Evolutionary conservation across 2,797 vertebrate species (phyloP), one percentile per base, ranked within the genome.

Genomic region (Coregonus ussuriensis): DNA sequence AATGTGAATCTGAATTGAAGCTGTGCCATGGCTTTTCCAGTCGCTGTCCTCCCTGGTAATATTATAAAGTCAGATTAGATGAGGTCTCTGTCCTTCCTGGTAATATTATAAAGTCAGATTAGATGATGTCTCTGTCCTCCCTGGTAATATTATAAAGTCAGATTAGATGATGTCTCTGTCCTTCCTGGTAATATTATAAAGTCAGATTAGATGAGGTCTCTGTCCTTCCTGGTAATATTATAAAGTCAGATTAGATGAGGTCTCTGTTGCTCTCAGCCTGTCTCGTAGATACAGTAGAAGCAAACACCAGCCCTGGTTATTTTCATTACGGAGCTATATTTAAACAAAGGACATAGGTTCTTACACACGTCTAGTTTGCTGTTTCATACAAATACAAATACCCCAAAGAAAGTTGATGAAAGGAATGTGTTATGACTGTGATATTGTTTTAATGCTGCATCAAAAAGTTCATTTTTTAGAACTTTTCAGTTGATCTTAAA

Each of bases 251-350:
- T 47, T 70, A 79, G 51, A 73, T 41, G 25, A 37, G 1, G 35
- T 37, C 35, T 52, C 51, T 52, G 51, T 53, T 68, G 68, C 65
- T 81, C 41, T 65, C 35, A 63, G 71, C 31, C 56, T 66, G 77
- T 79, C 68, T 82, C 79, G 68, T 74, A 77, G 79, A 77, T 73
- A 81, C 66, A 4, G 31, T 74, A 81, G 47, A 4, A 21, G 67
- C 77, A 74, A 67, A 67, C 74, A 82, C 31, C 68, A 59, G 77
- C n/a, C 74, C 73, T 62, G 5, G 70, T 31, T 52, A 41, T 62
- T 77, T 15, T 80, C 35, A 70, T 74, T 74, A 67, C 69, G 25
- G 51, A 31, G 52, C 54, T 71, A 29, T 56, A 56, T 69, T 63
- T 54, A 73, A 56, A 73, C 29, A 62, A 67, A 74, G 83, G 77